Conservation (phyloP, 2,797 vertebrate species). For the Cirrhinus molitorella region DNA sequence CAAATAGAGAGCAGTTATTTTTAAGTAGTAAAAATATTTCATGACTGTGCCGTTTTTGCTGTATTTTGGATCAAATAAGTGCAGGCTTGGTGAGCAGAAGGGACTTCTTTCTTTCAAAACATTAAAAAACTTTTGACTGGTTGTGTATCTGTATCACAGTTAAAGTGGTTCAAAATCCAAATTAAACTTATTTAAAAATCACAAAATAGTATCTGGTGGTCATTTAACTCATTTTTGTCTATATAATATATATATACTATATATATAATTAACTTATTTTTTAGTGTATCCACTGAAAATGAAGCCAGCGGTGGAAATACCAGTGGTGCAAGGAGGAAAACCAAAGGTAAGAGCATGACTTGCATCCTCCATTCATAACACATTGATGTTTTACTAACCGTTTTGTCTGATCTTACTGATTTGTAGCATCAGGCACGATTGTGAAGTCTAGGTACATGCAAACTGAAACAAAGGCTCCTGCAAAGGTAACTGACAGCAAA, state of each 20-base stretch:
- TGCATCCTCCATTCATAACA: neutral
- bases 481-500: conserved; percentile 75
- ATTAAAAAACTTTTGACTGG: too few species aligned
- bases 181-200: neutral
- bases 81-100: too few species aligned
- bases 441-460: conserved; percentile 88
- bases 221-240: neutral
- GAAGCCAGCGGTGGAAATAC: conserved; percentile 67
- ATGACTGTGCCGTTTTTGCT: too few species aligned
- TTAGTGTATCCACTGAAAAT: conserved; percentile 67
- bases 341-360: conserved; percentile 71
- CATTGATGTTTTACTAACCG: neutral
- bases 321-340: conserved; percentile 72
- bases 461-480: conserved; percentile 70
- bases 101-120: too few species aligned
- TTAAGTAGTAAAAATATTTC: too few species aligned
- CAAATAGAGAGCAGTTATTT: too few species aligned
- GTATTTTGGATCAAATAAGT: too few species aligned
- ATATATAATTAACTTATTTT: too few species aligned
- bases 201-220: neutral
- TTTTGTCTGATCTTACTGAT: neutral
- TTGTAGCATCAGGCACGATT: conserved; percentile 74
- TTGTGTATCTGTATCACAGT: too few species aligned
- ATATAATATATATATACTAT: too few species aligned
- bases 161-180: neutral